phyloP scores from a whole-genome alignment of 2,888 invertebrate genomes.

The Harpalus rufipes region DNA sequence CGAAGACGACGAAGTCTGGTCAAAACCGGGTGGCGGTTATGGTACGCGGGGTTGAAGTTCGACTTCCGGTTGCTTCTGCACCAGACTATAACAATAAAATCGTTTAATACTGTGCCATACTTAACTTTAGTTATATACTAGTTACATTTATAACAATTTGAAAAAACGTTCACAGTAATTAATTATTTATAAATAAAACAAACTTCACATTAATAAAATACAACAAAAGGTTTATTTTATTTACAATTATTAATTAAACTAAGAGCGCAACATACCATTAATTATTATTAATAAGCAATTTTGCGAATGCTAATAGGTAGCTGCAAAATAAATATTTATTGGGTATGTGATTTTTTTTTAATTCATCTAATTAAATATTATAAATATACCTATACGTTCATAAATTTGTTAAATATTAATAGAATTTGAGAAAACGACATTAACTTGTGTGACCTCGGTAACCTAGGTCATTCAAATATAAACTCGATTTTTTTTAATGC shows the following conservation, averaged over 20 bases:
- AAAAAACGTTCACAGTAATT: not conserved
- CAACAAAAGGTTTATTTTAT: not conserved
- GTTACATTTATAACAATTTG: not conserved
- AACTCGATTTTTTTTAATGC: no score
- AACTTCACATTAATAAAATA: not conserved
- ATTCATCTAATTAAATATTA: no score
- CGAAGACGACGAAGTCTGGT: constrained; percentile 72
- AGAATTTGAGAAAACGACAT: no score
- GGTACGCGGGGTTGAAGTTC: constrained; percentile 74
- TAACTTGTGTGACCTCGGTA: no score
- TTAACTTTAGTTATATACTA: not conserved
- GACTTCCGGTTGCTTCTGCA: constrained; percentile 74
- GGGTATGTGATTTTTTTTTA: not conserved
- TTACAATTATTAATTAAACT: not conserved
- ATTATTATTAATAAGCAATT: not conserved
- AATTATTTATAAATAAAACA: not conserved
- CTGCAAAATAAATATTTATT: not conserved
- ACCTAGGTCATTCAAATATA: no score
- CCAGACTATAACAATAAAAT: constrained; percentile 72
- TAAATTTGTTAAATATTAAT: no score
- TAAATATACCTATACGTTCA: no score
- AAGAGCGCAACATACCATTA: not conserved
- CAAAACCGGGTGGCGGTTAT: constrained; percentile 77
- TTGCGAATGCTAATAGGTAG: not conserved
- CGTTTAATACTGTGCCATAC: no score